A percentile compares a stretch with the other conserved stretches of the same genome.
phyloP scores from a whole-genome alignment of 2,797 vertebrate genomes.

The Cephalopachus bancanus region DNA sequence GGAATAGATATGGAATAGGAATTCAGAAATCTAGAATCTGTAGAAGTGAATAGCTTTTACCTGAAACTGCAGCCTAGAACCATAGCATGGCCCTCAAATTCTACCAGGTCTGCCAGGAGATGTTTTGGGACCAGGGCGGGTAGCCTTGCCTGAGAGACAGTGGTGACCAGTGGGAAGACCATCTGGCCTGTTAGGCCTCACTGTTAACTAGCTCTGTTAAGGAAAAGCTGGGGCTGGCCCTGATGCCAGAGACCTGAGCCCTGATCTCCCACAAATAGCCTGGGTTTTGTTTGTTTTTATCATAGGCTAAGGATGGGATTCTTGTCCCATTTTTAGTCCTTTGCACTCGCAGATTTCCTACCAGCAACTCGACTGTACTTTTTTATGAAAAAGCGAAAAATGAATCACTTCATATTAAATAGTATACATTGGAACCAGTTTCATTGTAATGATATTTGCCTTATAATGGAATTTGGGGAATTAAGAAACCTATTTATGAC shows the following conservation, averaged over 20 bases:
- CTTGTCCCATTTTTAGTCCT: background rate
- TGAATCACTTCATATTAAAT: no score
- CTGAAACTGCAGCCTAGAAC: background rate
- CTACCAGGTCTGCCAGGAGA: background rate
- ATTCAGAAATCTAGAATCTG: slow-evolving; percentile 51
- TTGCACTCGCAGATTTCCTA: background rate
- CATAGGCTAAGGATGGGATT: background rate
- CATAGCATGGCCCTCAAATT: background rate
- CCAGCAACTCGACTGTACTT: no score
- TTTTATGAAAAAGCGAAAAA: no score
- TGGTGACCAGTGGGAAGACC: background rate
- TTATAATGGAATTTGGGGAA: no score
- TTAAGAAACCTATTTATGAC: no score
- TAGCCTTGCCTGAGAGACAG: background rate
- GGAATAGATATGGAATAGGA: slow-evolving; percentile 6
- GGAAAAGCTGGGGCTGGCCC: background rate
- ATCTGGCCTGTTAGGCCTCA: background rate
- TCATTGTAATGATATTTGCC: no score
- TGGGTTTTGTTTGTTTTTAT: background rate
- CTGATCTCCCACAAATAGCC: background rate
- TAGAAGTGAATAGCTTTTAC: background rate
- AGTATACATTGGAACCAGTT: no score
- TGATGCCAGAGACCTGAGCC: background rate
- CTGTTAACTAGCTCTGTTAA: background rate
- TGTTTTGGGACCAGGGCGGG: background rate